These are phyloP conservation scores for Vidua macroura DNA, from an alignment of 2,113 vertebrate genomes.

Conservation along the genomic window DNA sequence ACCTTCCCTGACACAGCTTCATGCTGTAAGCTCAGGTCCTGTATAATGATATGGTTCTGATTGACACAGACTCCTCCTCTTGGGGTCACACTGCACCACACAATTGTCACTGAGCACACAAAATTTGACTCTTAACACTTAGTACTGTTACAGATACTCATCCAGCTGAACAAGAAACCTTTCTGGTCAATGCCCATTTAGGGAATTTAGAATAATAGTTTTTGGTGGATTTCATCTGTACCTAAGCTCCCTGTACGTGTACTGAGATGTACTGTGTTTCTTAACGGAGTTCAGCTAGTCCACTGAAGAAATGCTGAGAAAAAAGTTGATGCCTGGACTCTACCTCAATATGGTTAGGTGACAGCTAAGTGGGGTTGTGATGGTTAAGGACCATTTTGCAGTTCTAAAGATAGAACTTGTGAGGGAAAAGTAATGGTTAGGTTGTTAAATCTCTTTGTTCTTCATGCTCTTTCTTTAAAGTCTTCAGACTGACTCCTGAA, in stretches of 20 bases:
- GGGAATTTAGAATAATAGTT: neutral
- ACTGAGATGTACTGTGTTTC: neutral
- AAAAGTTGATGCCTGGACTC: neutral
- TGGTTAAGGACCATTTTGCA: neutral
- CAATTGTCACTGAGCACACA: neutral
- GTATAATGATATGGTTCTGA: neutral
- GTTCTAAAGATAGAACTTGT: neutral
- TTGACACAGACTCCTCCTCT: neutral
- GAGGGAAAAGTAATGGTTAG: neutral
- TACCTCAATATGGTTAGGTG: neutral
- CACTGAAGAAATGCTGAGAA: neutral
- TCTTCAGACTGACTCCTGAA: slow-evolving; percentile 10
- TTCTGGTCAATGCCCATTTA: neutral
- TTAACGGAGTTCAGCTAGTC: neutral
- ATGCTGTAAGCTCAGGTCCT: neutral
- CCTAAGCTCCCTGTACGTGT: neutral
- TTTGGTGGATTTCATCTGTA: neutral
- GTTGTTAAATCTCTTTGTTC: slow-evolving; percentile 24
- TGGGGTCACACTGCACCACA: neutral
- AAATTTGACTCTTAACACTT: neutral
- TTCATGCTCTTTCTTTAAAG: neutral
- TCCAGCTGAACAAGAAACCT: neutral
- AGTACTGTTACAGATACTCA: neutral
- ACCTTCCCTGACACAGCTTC: neutral
- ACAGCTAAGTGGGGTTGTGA: neutral